Evolutionary conservation across 1,140 invertebrate species (phyloP), one percentile per base, ranked within the genome.

Genomic region (Araneus ventricosus): DNA sequence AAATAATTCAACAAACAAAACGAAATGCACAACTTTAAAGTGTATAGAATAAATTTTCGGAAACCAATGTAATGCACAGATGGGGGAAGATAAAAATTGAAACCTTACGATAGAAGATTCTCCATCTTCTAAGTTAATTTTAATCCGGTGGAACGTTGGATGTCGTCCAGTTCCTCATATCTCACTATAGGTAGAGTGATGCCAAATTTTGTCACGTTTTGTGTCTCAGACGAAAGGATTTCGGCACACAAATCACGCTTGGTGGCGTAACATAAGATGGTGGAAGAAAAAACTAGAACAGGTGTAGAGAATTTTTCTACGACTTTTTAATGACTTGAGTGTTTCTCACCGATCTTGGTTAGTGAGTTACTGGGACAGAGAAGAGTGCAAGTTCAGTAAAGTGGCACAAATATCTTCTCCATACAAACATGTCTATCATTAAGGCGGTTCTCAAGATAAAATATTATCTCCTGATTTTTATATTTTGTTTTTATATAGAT

Each of bases 131-230:
- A 87, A 87, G 85, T 87, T 87, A 87, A 87, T 87, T 87, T 87
- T 87, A 87, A 34, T 87, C 59, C 85, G 22, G 37, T 61, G 85
- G 85, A 59, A 87, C 59, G 39, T 63, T 87, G 85, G 85, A 87
- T 61, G 85, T 59, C 85, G 59, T 63, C 85, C 85, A 87, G 59
- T 59, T 87, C 30, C 57, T 87, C 52, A 87, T 59, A 87, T 39
- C 37, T 61, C 6, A 61, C 37, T 61, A 87, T 61, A 87, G 59
- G 45, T 45, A 87, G 59, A 87, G 61, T 61, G 59, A 59, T 63
- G 85, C 34, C 37, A 87, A 87, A 87, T 87, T 59, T 87, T 87
- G 59, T 87, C 85, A 87, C 85, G 85, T 84, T 84, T 84, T 84
- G 41, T 84, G 82, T 84, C 82, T 84, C 82, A 84, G 82, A 45